These are phyloP conservation scores for Rotaria socialis DNA, from an alignment of 2,888 invertebrate species.

Conservation along the genomic window DNA sequence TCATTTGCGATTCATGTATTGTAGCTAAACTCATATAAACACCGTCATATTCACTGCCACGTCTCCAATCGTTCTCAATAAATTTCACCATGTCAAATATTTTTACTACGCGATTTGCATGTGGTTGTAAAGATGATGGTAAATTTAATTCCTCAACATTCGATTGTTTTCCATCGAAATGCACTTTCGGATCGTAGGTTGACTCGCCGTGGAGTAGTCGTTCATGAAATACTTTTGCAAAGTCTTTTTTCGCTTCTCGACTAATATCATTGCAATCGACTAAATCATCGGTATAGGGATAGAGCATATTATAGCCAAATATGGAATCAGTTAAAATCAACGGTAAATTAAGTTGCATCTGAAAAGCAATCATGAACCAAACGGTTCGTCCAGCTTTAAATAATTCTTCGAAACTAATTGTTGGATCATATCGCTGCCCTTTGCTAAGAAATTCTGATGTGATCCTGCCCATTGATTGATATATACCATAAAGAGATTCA, in stretches of 20 bases:
- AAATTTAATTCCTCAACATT: not conserved
- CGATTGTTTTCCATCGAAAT: slow-evolving; percentile 17
- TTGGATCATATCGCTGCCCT: slow-evolving; percentile 19
- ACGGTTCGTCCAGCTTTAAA: slow-evolving; percentile 20
- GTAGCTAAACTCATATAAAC: slow-evolving; percentile 32
- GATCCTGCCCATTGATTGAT: not conserved
- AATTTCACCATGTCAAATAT: slow-evolving; percentile 27
- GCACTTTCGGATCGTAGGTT: not conserved
- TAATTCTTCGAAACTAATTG: not conserved
- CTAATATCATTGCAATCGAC: not conserved
- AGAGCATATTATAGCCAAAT: slow-evolving; percentile 34
- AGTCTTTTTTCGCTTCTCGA: not conserved
- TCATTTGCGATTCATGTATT: slow-evolving; percentile 33
- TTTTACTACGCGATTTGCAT: not conserved
- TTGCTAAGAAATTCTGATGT: not conserved
- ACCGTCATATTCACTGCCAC: not conserved
- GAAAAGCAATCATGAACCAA: slow-evolving; percentile 35
- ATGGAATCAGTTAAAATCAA: slow-evolving; percentile 13
- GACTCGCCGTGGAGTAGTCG: not conserved
- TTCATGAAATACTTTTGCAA: slow-evolving; percentile 14
- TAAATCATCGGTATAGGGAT: slow-evolving; percentile 30
- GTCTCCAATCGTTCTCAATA: slow-evolving; percentile 27
- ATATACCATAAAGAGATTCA: not conserved
- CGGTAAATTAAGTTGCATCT: not conserved
- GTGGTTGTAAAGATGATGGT: not conserved